Conservation (phyloP, 2,113 vertebrate genomes). For the Maccullochella peelii region DNA sequence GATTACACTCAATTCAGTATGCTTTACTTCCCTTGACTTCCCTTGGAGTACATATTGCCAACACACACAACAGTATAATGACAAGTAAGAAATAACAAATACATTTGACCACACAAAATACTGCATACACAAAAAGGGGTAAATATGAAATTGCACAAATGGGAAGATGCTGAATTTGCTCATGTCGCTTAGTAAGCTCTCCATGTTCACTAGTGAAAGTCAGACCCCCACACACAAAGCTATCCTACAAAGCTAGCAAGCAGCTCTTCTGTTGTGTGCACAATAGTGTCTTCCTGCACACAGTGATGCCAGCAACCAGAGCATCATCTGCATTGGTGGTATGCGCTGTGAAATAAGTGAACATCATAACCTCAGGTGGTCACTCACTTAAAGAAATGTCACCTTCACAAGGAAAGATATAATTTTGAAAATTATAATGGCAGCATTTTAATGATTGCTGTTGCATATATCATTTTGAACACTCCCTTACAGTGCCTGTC, state of each 20-base stretch:
- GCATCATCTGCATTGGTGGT: not conserved
- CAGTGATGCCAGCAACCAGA: not conserved
- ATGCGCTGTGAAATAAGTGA: slow-evolving; percentile 2
- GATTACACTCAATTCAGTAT: not conserved
- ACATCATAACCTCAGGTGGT: not conserved
- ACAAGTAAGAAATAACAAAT: not conserved
- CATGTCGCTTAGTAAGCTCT: not conserved
- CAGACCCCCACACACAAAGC: not conserved
- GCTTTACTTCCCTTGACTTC: not conserved
- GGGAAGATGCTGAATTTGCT: not conserved
- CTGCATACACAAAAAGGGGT: not conserved
- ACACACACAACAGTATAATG: not conserved
- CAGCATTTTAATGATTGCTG: not conserved
- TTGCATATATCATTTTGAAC: not conserved
- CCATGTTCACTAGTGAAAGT: not conserved
- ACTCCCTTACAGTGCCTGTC: not conserved
- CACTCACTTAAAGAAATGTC: not conserved
- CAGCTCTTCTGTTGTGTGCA: not conserved
- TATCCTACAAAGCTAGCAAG: not conserved
- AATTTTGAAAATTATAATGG: not conserved
- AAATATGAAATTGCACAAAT: not conserved
- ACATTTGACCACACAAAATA: not conserved
- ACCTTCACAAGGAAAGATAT: not conserved
- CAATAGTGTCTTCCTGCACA: not conserved
- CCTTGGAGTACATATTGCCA: not conserved